These are phyloP conservation scores for Archocentrus centrarchus DNA, from an alignment of 2,113 vertebrate species.

Conservation along the genomic window DNA sequence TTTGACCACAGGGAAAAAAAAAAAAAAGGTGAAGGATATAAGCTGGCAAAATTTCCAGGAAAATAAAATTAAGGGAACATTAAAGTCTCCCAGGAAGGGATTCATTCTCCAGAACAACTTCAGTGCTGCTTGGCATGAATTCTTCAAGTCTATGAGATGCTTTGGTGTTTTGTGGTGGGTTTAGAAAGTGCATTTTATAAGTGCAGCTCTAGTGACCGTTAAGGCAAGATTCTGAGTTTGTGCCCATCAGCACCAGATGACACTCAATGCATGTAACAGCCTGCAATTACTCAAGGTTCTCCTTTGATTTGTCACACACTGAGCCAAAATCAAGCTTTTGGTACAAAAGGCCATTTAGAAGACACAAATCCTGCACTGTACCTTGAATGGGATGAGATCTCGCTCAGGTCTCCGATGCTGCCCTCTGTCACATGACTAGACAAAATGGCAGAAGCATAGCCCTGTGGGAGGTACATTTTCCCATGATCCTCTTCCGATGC, in stretches of 20 bases:
- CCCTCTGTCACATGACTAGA: conserved; percentile 81
- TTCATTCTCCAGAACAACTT: not conserved
- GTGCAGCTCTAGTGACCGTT: not conserved
- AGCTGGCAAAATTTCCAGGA: not conserved
- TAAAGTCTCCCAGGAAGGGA: not conserved
- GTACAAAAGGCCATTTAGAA: not conserved
- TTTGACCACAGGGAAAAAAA: not conserved
- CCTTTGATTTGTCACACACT: not conserved
- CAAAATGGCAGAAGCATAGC: conserved; percentile 83
- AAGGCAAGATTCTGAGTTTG: not conserved
- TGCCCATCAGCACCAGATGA: not conserved
- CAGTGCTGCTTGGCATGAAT: not conserved
- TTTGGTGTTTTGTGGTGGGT: not conserved
- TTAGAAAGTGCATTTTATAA: conserved; percentile 2
- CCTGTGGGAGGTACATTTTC: conserved; percentile 86
- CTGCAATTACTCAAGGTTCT: not conserved
- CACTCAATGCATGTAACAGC: not conserved
- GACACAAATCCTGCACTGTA: conserved; percentile 56
- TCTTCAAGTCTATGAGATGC: not conserved
- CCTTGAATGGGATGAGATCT: conserved; percentile 95
- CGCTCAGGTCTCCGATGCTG: conserved; percentile 92
- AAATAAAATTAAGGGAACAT: not conserved
- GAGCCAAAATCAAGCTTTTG: not conserved
- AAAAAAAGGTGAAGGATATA: not conserved
- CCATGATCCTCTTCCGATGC: conserved; percentile 83